Evolutionary conservation across 2,797 vertebrate genomes (phyloP), one percentile per base, ranked within the genome.

Genomic region (Spea hammondii): DNA sequence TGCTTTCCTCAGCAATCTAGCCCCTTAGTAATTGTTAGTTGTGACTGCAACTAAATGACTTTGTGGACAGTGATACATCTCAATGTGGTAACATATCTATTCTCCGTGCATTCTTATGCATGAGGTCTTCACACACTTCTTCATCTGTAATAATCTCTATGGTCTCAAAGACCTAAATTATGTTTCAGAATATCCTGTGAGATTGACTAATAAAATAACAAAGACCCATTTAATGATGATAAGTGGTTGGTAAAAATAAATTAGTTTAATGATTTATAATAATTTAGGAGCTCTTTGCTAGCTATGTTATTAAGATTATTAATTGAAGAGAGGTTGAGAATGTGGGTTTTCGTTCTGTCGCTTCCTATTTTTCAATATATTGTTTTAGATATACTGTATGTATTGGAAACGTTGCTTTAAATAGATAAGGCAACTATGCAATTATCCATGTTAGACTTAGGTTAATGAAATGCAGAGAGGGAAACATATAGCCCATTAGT

Each of bases 151-250:
- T 59, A 9, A 59, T 59, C 8, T 5, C 8, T 59, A 13, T 12
- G 11, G 55, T 12, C 55, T 59, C 12, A 5, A 59, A 13, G n/a
- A 13, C 8, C n/a, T 10, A 59, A 5, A 13, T 59, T 59, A 13
- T 59, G 55, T 59, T 59, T 13, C 55, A 59, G 55, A 59, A 59
- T 12, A 5, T 13, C 12, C 55, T 59, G 55, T 13, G n/a, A 7
- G 10, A 59, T 13, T 59, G 8, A 59, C 55, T 59, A 59, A 59
- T 54, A 59, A 59, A 2, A 59, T 10, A 59, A 10, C 55, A 13
- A 59, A 59, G 11, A 59, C 55, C 55, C 55, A 59, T 59, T 59
- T 59, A 59, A 59, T 59, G 55, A 59, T 59, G 55, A 59, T 59
- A 59, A 59, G 55, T 59, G 55, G 55, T 13, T 59, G 55, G 10